Percentiles rank a stretch among this genome's conserved stretches.
phyloP scores from a whole-genome alignment of 2,888 invertebrate species.

The Torymus auratus region DNA sequence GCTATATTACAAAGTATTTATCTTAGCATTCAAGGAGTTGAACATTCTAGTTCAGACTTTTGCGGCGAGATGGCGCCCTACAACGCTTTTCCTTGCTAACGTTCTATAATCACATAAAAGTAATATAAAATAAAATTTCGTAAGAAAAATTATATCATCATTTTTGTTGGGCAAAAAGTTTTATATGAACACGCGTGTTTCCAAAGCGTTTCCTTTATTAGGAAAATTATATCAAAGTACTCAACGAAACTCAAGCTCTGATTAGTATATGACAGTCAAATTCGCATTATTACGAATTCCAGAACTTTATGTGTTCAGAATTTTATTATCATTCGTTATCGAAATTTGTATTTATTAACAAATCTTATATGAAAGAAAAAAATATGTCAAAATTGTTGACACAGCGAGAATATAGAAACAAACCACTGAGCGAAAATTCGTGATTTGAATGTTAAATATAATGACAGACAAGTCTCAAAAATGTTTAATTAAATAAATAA shows the following conservation, averaged over 20 bases:
- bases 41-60: conserved; percentile 19
- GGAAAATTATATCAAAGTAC: conserved; percentile 3
- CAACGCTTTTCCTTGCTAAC: conserved; percentile 22
- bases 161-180: neutral
- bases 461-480: conserved; percentile 33
- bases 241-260: conserved; percentile 46
- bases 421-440: conserved; percentile 15
- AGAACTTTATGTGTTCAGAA: conserved; percentile 13
- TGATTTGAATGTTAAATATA: neutral
- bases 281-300: conserved; percentile 7
- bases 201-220: neutral
- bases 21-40: conserved; percentile 24
- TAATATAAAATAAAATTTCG: conserved; percentile 18
- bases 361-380: neutral
- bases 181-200: neutral
- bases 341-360: conserved; percentile 8
- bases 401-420: conserved; percentile 21
- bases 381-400: conserved; percentile 23
- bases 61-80: conserved; percentile 9
- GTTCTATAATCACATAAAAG: conserved; percentile 16
- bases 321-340: conserved; percentile 15
- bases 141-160: neutral
- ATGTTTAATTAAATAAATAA: conserved; percentile 21
- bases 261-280: neutral
- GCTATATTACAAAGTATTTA: conserved; percentile 37